A percentile compares a stretch with the other conserved stretches of the same genome.
Conservation (phyloP, 2,797 vertebrate genomes). For the Tiaroga cobitis region DNA sequence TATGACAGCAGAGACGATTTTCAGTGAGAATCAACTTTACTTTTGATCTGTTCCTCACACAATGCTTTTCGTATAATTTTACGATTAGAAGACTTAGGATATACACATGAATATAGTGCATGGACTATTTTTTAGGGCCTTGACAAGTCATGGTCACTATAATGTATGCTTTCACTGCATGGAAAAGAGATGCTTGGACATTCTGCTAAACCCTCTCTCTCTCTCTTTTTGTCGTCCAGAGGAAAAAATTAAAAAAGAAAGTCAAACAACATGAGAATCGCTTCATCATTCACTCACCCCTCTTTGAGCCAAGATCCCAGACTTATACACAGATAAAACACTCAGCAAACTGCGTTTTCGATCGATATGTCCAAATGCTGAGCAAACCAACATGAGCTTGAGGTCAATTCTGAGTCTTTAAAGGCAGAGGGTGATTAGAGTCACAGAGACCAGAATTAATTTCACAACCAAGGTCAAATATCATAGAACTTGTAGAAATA, state of each 20-base stretch:
- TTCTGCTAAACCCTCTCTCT: background rate
- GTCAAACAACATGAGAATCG: background rate
- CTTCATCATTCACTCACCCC: background rate
- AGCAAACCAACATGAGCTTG: background rate
- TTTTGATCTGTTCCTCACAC: background rate
- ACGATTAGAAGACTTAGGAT: no score
- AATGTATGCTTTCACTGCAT: background rate
- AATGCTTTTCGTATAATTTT: background rate
- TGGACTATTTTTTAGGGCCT: background rate
- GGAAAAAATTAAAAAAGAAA: background rate
- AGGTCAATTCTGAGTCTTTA: conserved; percentile 9
- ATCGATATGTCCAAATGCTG: conserved; percentile 5
- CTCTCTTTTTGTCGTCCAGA: background rate
- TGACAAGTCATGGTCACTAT: background rate
- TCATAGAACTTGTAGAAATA: conserved; percentile 20
- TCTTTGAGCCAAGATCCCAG: background rate
- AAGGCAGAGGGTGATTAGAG: conserved; percentile 18
- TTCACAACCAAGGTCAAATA: conserved; percentile 33
- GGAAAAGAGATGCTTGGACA: background rate
- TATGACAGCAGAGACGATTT: background rate
- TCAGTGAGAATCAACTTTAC: background rate
- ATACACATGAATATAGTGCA: no score
- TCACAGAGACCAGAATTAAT: conserved; percentile 13
- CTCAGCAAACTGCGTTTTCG: conserved; percentile 2
- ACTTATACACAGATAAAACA: background rate